Evolutionary conservation across 1,140 invertebrate genomes (phyloP), one percentile per base, ranked within the genome.

Genomic region (Drosophila micromelanica): DNA sequence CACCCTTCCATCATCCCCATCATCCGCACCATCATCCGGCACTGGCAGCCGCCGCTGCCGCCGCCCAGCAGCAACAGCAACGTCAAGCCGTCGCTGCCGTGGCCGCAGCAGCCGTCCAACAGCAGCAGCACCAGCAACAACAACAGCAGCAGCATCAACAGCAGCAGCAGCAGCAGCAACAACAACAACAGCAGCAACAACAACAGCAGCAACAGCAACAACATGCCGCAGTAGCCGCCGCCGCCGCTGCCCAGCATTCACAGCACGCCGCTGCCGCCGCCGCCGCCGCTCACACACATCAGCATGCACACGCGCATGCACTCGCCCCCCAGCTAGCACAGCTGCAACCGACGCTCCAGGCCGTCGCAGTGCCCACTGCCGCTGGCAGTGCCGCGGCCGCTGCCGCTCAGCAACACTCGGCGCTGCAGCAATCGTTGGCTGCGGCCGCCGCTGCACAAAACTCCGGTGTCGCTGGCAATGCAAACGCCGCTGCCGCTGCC

Each of bases 121-220:
- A 95, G 92, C 93, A 95, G 92, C 94, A 94, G 95, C 95, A 95
- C 9, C 80, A 85, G 48, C 81, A 79, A 30, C 76, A 80, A 9
- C 89, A 70, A 17, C 80, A 70, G 15, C 80, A 59, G 45, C 72
- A 81, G 0, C 77, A 80, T 0, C 79, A 80, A 0, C 78, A 81
- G 1, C 70, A 63, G 40, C 48, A 79, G 20, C 78, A 61, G 1
- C 74, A 76, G 4, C 94, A 95, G 94, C 93, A 95, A 90, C 95
- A 95, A 91, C 93, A 95, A 91, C 94, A 94, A 94, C 96, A 95
- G 94, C 95, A 95, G 93, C 80, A 78, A 42, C 84, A 73, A 60
- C 80, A 73, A 63, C 72, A 76, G 52, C 82, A 64, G 52, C 82
- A 64, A 54, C 79, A 67, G 38, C 85, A 68, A 59, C 81, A 86